Evolutionary conservation across 2,888 invertebrate species (phyloP).

Genomic region (Nemotelus pantherinus): DNA sequence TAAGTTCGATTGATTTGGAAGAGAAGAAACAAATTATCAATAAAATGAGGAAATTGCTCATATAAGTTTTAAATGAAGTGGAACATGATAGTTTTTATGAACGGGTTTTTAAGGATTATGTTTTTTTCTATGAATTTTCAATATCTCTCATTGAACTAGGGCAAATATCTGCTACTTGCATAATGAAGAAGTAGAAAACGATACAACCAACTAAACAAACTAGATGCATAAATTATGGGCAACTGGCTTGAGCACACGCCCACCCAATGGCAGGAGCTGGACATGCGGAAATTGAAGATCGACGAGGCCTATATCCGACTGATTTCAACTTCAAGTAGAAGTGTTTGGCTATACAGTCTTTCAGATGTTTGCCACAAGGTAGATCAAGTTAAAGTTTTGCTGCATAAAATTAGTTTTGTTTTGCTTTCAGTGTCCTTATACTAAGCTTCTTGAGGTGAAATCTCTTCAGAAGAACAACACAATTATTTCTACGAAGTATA

Average conservation of each 20-base stretch:
- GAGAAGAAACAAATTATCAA: too few relatives aligned
- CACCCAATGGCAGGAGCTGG: neutral
- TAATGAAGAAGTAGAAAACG: too few relatives aligned
- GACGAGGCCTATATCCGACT: neutral
- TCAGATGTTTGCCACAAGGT: neutral
- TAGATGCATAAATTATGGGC: neutral
- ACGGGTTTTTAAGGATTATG: too few relatives aligned
- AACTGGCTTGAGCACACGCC: neutral
- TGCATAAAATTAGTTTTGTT: neutral
- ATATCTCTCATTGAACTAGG: too few relatives aligned
- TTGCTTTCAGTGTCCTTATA: slow-evolving; percentile 1
- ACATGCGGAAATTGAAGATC: neutral
- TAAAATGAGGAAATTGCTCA: too few relatives aligned
- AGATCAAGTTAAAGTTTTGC: neutral
- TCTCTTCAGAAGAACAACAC: neutral
- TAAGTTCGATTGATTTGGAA: too few relatives aligned
- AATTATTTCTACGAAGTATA: neutral
- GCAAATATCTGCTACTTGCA: too few relatives aligned
- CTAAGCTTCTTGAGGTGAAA: neutral
- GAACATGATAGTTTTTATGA: too few relatives aligned
- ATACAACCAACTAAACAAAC: too few relatives aligned
- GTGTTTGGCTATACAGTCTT: neutral
- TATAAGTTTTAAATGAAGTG: too few relatives aligned
- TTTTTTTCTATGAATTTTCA: too few relatives aligned
- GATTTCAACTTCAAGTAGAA: neutral